Percentiles rank a stretch among this genome's conserved stretches.
Conservation (phyloP, 2,888 invertebrate species). For the Ichneumon xanthorius region DNA sequence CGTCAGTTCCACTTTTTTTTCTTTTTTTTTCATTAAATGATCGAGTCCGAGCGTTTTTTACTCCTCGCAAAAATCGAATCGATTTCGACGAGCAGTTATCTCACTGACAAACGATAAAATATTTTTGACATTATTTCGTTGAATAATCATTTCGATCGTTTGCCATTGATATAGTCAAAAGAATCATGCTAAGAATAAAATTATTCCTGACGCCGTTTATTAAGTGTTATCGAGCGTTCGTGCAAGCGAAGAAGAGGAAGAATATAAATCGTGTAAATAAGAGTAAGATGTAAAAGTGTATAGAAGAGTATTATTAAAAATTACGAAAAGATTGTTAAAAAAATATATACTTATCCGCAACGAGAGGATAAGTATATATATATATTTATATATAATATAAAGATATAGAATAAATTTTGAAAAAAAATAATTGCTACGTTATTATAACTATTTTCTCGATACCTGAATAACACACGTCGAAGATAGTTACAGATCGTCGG, state of each 20-base stretch:
- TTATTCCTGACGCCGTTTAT: conserved; percentile 78
- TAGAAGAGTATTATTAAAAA: conserved; percentile 58
- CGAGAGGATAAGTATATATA: conserved; percentile 47
- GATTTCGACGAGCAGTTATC: conserved; percentile 42
- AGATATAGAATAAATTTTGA: conserved; percentile 12
- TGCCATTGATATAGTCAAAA: conserved; percentile 62
- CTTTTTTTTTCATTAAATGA: neutral
- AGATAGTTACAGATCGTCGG: conserved; percentile 71
- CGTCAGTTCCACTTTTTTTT: neutral
- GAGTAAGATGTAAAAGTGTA: conserved; percentile 54
- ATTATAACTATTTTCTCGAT: conserved; percentile 69
- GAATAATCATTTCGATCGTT: conserved; percentile 41
- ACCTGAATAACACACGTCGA: conserved; percentile 75
- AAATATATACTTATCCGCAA: conserved; percentile 45
- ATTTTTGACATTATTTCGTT: conserved; percentile 5
- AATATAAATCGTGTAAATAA: conserved; percentile 45
- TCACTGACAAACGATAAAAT: conserved; percentile 27
- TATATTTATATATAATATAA: conserved; percentile 54
- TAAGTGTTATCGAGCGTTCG: conserved; percentile 75
- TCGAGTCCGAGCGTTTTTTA: conserved; percentile 58
- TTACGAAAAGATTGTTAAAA: conserved; percentile 66
- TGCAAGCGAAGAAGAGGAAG: conserved; percentile 55
- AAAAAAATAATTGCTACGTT: conserved; percentile 35
- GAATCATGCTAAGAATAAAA: conserved; percentile 79
- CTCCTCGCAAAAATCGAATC: conserved; percentile 44